Conservation (phyloP, 2,888 invertebrate genomes). For the Lithophane ornitopus region DNA sequence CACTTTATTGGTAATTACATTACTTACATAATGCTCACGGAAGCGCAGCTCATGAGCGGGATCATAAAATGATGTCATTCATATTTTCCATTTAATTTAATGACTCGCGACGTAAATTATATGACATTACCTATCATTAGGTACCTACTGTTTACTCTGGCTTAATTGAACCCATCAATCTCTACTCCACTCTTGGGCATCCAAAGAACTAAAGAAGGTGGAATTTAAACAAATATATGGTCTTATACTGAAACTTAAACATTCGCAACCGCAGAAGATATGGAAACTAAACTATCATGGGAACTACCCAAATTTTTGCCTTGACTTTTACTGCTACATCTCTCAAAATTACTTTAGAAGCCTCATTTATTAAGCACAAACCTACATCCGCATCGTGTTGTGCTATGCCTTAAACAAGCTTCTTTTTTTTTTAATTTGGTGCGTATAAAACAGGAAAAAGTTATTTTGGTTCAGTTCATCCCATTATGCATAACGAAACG, state of each 20-base stretch:
- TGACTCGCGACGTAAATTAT: conserved; percentile 8
- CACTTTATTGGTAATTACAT: conserved; percentile 22
- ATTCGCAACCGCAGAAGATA: neutral
- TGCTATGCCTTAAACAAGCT: conserved; percentile 34
- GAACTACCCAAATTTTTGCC: neutral
- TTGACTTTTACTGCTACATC: neutral
- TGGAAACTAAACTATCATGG: conserved; percentile 25
- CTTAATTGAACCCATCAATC: conserved; percentile 1
- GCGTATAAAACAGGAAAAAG: conserved; percentile 29
- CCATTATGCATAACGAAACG: conserved; percentile 54
- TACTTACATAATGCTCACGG: conserved; percentile 33
- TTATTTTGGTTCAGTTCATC: conserved; percentile 51
- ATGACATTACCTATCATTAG: conserved; percentile 9
- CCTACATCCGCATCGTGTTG: conserved; percentile 27
- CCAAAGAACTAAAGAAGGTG: neutral
- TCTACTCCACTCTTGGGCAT: neutral
- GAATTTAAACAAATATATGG: neutral
- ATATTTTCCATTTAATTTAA: conserved; percentile 39
- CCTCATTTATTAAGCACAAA: conserved; percentile 38
- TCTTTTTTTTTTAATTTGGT: conserved; percentile 38
- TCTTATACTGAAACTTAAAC: neutral
- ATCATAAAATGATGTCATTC: conserved; percentile 53
- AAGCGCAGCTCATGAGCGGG: conserved; percentile 29
- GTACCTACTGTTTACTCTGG: neutral
- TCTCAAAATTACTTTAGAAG: conserved; percentile 28